Conservation (phyloP, 2,113 vertebrate genomes). For the Anguilla japonica region DNA sequence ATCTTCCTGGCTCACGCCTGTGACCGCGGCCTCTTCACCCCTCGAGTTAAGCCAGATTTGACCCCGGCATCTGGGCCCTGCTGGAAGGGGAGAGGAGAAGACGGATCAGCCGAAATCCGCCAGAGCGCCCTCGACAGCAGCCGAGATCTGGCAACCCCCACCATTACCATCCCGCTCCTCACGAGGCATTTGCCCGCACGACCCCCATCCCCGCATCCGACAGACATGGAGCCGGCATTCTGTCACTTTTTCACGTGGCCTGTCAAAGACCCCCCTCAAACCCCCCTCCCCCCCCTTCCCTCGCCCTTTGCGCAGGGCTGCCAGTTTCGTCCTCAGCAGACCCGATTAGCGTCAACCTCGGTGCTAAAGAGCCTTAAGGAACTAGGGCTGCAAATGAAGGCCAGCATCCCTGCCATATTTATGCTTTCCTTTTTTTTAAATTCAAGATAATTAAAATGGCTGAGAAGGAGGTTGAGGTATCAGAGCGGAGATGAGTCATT, state of each 20-base stretch:
- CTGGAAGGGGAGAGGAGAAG: not conserved
- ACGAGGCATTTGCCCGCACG: no score
- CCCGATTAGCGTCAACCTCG: conserved; percentile 61
- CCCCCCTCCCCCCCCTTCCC: conserved; percentile 33
- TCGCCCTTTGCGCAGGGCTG: conserved; percentile 63
- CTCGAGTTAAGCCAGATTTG: not conserved
- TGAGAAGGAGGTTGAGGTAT: conserved; percentile 62
- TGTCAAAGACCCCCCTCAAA: conserved; percentile 41
- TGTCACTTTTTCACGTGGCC: conserved; percentile 44
- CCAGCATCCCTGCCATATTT: conserved; percentile 55
- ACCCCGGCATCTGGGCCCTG: not conserved
- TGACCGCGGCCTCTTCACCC: not conserved
- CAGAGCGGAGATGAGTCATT: conserved; percentile 70
- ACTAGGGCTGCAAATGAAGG: conserved; percentile 60
- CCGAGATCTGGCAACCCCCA: not conserved
- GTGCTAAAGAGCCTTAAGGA: conserved; percentile 66
- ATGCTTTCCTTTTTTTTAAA: conserved; percentile 45
- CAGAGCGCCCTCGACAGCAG: not conserved
- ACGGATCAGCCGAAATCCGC: not conserved
- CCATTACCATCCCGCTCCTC: no score
- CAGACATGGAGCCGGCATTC: conserved; percentile 60
- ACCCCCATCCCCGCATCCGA: conserved; percentile 17
- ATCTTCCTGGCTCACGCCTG: not conserved
- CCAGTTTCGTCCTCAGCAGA: conserved; percentile 50
- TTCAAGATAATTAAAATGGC: conserved; percentile 68